Percentiles rank a stretch among this genome's conserved stretches.
These are phyloP conservation scores for Teleogryllus oceanicus DNA, from an alignment of 2,888 invertebrate species.

Conservation along the genomic window DNA sequence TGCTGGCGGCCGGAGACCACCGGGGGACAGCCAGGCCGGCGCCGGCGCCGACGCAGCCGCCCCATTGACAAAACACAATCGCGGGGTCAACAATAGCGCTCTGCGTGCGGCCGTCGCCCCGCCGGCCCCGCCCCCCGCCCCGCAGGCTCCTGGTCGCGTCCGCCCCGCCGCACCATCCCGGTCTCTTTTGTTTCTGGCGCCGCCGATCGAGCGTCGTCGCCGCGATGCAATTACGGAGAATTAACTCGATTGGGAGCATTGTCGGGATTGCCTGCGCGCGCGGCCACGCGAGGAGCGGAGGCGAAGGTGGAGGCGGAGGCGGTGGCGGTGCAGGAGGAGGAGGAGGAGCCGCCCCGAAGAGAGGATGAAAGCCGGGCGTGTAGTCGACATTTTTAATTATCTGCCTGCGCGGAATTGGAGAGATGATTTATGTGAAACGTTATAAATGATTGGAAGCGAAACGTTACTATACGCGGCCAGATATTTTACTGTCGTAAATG, in stretches of 20 bases:
- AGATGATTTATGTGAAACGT: not conserved
- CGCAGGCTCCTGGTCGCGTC: too few species aligned
- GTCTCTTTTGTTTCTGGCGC: not conserved
- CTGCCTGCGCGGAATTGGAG: not conserved
- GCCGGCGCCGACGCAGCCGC: not conserved
- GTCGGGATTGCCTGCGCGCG: not conserved
- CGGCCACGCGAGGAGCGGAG: not conserved
- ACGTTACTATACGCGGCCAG: too few species aligned
- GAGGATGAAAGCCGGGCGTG: not conserved
- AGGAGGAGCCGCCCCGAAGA: too few species aligned
- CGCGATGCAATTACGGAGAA: not conserved
- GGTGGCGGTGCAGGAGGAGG: too few species aligned
- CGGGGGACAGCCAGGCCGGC: too few species aligned
- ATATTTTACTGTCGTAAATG: too few species aligned
- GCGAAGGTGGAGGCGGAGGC: not conserved
- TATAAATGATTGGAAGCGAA: too few species aligned
- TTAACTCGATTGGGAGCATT: conserved; percentile 2
- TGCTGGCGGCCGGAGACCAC: too few species aligned
- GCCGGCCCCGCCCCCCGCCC: too few species aligned
- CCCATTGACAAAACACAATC: conserved; percentile 10
- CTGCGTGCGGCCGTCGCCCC: too few species aligned
- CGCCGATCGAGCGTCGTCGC: not conserved
- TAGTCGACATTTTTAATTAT: conserved; percentile 6
- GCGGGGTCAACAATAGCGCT: conserved; percentile 4
- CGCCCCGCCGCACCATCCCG: not conserved